Percentiles rank a stretch among this genome's conserved stretches.
These are phyloP conservation scores for Oncorhynchus clarkii DNA, from an alignment of 2,113 vertebrate species.

Conservation along the genomic window DNA sequence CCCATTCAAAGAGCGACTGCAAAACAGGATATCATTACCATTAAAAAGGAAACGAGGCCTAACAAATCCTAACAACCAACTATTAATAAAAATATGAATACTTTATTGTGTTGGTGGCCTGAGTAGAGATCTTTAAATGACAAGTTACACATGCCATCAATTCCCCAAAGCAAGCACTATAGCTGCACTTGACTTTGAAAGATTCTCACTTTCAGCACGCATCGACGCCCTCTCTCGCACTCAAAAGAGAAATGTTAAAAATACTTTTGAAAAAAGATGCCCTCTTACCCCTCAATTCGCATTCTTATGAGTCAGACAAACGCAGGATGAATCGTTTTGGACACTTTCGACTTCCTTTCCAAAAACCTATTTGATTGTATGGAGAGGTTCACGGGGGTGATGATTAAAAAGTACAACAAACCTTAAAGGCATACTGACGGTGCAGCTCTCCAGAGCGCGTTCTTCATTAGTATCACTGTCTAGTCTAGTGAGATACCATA, in stretches of 20 bases:
- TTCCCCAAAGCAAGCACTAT: slow-evolving; percentile 50
- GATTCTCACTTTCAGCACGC: slow-evolving; percentile 55
- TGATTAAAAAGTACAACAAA: slow-evolving; percentile 43
- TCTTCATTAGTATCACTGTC: slow-evolving; percentile 53
- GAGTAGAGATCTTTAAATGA: slow-evolving; percentile 65
- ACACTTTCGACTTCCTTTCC: slow-evolving; percentile 65
- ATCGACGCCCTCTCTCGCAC: slow-evolving; percentile 49
- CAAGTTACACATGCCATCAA: slow-evolving; percentile 54
- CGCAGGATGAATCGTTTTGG: slow-evolving; percentile 65
- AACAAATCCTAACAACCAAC: slow-evolving; percentile 69
- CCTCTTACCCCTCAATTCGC: slow-evolving; percentile 50
- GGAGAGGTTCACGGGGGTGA: slow-evolving; percentile 50
- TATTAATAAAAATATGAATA: slow-evolving; percentile 65
- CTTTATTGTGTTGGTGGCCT: slow-evolving; percentile 74
- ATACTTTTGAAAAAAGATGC: slow-evolving; percentile 35
- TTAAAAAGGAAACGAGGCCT: slow-evolving; percentile 74
- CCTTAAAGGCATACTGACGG: slow-evolving; percentile 54
- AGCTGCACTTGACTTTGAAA: slow-evolving; percentile 54
- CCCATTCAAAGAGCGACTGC: slow-evolving; percentile 61
- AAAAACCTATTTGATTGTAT: slow-evolving; percentile 57
- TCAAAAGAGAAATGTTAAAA: slow-evolving; percentile 37
- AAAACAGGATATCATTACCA: slow-evolving; percentile 73
- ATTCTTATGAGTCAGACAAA: slow-evolving; percentile 57
- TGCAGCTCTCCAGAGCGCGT: slow-evolving; percentile 54
- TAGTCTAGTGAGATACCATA: slow-evolving; percentile 40